Evolutionary conservation across 2,888 invertebrate genomes (phyloP).

Genomic region (Dryobotodes eremita): DNA sequence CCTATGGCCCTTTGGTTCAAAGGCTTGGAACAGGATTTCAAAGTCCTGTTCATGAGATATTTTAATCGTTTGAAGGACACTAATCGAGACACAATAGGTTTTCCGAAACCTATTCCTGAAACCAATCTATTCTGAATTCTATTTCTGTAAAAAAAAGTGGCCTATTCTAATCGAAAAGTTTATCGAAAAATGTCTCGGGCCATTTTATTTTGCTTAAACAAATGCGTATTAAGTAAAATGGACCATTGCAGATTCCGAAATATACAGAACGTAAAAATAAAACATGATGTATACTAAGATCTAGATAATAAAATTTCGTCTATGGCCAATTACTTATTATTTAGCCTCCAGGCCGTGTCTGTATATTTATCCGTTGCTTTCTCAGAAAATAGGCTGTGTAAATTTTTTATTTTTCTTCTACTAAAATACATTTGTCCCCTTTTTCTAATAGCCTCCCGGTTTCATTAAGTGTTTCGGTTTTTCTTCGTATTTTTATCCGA

Average conservation of each 20-base stretch:
- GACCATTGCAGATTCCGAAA: neutral
- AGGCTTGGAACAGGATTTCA: no score
- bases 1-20: no score
- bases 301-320: neutral
- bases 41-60: no score
- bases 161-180: no score
- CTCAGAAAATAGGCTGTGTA: constrained; percentile 56
- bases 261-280: neutral
- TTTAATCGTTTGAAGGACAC: no score
- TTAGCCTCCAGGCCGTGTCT: constrained; percentile 29
- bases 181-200: no score
- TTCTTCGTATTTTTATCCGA: constrained; percentile 63
- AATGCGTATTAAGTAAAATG: neutral
- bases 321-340: constrained; percentile 11
- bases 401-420: constrained; percentile 22
- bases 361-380: constrained; percentile 40
- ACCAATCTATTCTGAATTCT: no score
- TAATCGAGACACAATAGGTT: no score
- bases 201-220: no score
- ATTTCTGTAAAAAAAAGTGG: no score
- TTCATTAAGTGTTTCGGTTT: constrained; percentile 50
- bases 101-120: no score
- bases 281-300: neutral
- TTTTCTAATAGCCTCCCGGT: constrained; percentile 32
- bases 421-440: constrained; percentile 47